These are phyloP conservation scores for Alentia gelatinosa DNA, from an alignment of 2,888 invertebrate genomes.

Conservation along the genomic window DNA sequence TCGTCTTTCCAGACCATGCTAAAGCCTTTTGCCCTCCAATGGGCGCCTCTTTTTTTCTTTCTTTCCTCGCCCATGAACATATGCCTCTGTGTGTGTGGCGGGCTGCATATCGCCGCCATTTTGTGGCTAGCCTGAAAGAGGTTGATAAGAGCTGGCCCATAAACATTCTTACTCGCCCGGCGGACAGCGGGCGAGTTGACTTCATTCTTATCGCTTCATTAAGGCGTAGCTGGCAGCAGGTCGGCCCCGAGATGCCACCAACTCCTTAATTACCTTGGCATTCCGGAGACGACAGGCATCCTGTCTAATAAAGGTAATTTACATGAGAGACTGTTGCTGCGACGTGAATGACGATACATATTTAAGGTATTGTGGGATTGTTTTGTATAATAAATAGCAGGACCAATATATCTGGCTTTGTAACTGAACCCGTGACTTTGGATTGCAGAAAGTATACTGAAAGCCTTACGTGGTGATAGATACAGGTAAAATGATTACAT, in stretches of 20 bases:
- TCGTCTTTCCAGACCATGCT: background rate
- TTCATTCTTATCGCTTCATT: conserved; percentile 20
- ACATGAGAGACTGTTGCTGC: background rate
- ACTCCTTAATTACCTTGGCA: background rate
- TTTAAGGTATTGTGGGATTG: background rate
- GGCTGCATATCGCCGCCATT: conserved; percentile 25
- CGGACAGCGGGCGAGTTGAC: background rate
- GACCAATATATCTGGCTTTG: too few relatives aligned
- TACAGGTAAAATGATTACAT: too few relatives aligned
- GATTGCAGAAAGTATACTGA: too few relatives aligned
- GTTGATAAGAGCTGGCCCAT: background rate
- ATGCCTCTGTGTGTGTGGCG: conserved; percentile 10
- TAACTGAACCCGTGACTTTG: too few relatives aligned
- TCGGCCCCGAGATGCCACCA: background rate
- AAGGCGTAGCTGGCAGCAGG: background rate
- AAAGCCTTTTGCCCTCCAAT: background rate
- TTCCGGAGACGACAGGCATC: background rate
- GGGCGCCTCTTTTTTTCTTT: conserved; percentile 1
- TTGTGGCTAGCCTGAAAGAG: background rate
- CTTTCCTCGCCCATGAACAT: background rate
- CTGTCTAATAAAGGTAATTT: background rate
- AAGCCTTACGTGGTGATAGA: too few relatives aligned
- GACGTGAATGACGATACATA: background rate
- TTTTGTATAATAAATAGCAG: too few relatives aligned
- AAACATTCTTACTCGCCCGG: conserved; percentile 9